A percentile compares a stretch with the other conserved stretches of the same genome.
phyloP scores from a whole-genome alignment of 2,113 vertebrate species.

The Xyrauchen texanus region DNA sequence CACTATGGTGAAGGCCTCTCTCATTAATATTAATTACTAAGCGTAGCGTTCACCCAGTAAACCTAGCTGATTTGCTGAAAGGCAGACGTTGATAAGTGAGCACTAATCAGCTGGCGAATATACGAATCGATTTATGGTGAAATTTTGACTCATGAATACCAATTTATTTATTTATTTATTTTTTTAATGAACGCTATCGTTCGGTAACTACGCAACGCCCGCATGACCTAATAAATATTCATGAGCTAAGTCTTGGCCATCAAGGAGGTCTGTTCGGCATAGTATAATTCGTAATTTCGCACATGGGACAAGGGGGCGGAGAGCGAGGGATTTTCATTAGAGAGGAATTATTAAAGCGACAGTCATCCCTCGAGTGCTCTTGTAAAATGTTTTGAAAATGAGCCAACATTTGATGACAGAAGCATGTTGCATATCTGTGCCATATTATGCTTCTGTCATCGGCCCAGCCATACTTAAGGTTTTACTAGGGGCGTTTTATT shows the following conservation, averaged over 20 bases:
- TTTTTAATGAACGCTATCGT: neutral
- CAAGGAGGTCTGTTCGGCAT: no score
- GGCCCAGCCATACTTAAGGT: no score
- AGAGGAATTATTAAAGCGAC: conserved; percentile 55
- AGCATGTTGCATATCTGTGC: no score
- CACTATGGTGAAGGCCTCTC: neutral
- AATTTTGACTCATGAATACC: neutral
- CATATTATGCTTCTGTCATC: no score
- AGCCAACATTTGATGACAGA: no score
- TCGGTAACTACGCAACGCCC: neutral
- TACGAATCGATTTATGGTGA: neutral
- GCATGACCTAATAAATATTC: conserved; percentile 9
- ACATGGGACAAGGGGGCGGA: neutral
- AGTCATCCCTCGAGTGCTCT: conserved; percentile 19
- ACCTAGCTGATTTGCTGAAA: neutral
- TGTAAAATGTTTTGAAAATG: neutral
- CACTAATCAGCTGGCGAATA: neutral
- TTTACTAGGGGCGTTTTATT: no score
- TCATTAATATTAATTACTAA: neutral
- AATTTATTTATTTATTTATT: neutral
- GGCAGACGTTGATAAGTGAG: neutral
- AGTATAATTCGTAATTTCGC: conserved; percentile 17
- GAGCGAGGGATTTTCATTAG: conserved; percentile 46
- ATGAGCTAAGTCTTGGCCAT: no score
- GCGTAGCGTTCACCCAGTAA: neutral